Evolutionary conservation across 2,888 invertebrate species (phyloP).

Genomic region (Pogonocherus hispidulus): DNA sequence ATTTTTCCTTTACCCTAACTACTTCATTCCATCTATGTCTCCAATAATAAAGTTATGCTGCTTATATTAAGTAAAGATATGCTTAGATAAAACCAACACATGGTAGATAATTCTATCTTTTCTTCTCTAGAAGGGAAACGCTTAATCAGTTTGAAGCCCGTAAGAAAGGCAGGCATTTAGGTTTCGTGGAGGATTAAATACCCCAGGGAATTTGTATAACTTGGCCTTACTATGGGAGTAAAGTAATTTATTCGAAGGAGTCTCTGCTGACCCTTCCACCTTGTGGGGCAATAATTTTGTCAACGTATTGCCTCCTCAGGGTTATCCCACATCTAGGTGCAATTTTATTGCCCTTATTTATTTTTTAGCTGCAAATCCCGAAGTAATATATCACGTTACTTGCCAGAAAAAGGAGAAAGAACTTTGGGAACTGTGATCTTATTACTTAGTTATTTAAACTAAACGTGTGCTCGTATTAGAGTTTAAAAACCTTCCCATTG

Average conservation of each 20-base stretch:
- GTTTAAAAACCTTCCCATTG: too few species aligned
- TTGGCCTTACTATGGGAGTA: slow-evolving; percentile 10
- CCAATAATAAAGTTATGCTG: too few species aligned
- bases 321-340: slow-evolving; percentile 35
- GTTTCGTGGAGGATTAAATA: slow-evolving; percentile 23
- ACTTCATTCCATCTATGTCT: too few species aligned
- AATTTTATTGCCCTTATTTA: slow-evolving; percentile 41
- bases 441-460: too few species aligned
- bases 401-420: not conserved
- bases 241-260: slow-evolving; percentile 29
- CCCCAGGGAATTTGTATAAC: slow-evolving; percentile 25
- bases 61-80: too few species aligned
- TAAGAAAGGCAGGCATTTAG: slow-evolving; percentile 9
- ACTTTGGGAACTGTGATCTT: too few species aligned
- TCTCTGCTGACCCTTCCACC: slow-evolving; percentile 33
- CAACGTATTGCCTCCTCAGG: slow-evolving; percentile 35
- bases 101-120: not conserved
- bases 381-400: not conserved
- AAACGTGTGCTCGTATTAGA: too few species aligned
- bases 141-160: not conserved
- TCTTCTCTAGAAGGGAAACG: slow-evolving; percentile 1
- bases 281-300: slow-evolving; percentile 38
- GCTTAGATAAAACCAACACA: not conserved
- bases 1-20: too few species aligned
- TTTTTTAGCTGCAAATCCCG: slow-evolving; percentile 7